Percentiles rank a stretch among this genome's conserved stretches.
Evolutionary conservation across 2,797 vertebrate species (phyloP).

Genomic region (Vipera ursinii): DNA sequence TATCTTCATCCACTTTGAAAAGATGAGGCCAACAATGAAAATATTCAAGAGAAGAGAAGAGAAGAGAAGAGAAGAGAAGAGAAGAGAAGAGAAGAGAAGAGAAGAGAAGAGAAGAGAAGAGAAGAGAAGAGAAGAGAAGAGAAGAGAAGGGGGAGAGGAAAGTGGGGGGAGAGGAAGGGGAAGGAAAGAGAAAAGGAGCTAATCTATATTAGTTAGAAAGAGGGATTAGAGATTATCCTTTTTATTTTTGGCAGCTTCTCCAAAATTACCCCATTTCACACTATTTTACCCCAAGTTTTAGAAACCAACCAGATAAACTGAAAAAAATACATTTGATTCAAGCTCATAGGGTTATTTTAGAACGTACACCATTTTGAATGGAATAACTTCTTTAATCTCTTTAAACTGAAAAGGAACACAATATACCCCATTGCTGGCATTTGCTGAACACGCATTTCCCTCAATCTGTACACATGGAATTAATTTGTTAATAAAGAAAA

Average conservation of each 20-base stretch:
- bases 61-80: no score
- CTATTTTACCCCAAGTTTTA: not conserved
- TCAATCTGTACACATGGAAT: not conserved
- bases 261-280: not conserved
- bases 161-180: not conserved
- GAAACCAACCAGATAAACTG: not conserved
- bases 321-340: not conserved
- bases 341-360: not conserved
- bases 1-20: not conserved
- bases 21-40: not conserved
- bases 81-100: no score
- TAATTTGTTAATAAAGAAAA: conserved; percentile 34
- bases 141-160: no score
- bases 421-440: not conserved
- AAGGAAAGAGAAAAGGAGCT: not conserved
- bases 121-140: no score
- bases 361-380: not conserved
- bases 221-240: not conserved
- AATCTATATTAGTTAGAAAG: not conserved
- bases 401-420: not conserved
- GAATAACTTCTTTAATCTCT: not conserved
- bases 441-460: not conserved
- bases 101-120: no score
- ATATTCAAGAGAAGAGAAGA: not conserved
- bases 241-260: not conserved